These are phyloP conservation scores for Xiphias gladius DNA, from an alignment of 2,113 vertebrate genomes.

Conservation along the genomic window DNA sequence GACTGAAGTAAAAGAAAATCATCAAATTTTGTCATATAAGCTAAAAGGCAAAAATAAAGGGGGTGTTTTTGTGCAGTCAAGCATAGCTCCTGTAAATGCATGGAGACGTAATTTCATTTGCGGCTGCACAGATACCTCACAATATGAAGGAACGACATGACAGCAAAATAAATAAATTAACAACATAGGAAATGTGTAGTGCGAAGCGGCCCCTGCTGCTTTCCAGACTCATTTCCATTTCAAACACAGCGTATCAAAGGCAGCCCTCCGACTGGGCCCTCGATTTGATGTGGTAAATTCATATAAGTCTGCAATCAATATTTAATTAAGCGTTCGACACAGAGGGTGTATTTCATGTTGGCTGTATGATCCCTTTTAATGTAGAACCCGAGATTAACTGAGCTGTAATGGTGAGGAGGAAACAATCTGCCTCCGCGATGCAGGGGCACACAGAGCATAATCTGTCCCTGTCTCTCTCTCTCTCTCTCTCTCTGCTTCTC, in stretches of 20 bases:
- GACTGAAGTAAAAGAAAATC: constrained; percentile 48
- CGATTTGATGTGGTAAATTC: constrained; percentile 82
- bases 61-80: constrained; percentile 31
- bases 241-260: constrained; percentile 78
- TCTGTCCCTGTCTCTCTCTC: constrained; percentile 14
- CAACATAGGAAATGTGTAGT: constrained; percentile 74
- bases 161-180: constrained; percentile 82
- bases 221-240: constrained; percentile 81
- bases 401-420: constrained; percentile 54
- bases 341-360: constrained; percentile 79
- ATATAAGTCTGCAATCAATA: constrained; percentile 84
- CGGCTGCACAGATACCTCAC: constrained; percentile 49
- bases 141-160: constrained; percentile 69
- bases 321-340: constrained; percentile 82
- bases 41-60: constrained; percentile 6
- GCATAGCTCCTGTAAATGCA: constrained; percentile 50
- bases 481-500: constrained; percentile 14
- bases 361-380: constrained; percentile 75
- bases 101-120: constrained; percentile 49
- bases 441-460: neutral
- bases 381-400: constrained; percentile 63
- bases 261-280: constrained; percentile 70
- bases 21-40: constrained; percentile 9
- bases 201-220: constrained; percentile 70
- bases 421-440: constrained; percentile 48